Percentiles rank a stretch among this genome's conserved stretches.
phyloP scores from a whole-genome alignment of 2,797 vertebrate species.

The Jordanella pulchra region DNA sequence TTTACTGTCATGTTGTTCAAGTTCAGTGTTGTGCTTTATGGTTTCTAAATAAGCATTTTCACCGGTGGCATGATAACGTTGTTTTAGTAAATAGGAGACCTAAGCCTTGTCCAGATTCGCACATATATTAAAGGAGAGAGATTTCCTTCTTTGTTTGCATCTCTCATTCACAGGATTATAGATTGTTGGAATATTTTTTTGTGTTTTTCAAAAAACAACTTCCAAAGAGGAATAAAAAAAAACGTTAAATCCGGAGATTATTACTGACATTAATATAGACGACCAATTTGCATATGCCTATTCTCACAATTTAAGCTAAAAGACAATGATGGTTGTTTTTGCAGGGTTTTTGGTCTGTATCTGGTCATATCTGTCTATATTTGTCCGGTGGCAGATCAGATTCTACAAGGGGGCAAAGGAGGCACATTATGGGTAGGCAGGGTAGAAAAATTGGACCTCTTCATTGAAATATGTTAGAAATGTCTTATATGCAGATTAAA shows the following conservation, averaged over 20 bases:
- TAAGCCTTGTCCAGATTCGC: not conserved
- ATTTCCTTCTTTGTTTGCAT: not conserved
- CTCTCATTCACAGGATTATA: not conserved
- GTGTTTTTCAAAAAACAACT: not conserved
- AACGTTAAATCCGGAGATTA: not conserved
- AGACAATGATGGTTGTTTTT: no score
- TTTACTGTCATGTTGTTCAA: not conserved
- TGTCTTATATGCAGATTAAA: no score
- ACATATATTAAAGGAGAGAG: not conserved
- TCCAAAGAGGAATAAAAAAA: not conserved
- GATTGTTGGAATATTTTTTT: not conserved
- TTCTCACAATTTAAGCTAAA: no score
- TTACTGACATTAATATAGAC: not conserved
- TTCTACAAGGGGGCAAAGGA: no score
- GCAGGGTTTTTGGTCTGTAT: no score
- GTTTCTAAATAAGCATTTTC: not conserved
- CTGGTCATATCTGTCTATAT: no score
- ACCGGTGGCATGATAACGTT: not conserved
- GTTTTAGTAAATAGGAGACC: not conserved
- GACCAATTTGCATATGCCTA: no score
- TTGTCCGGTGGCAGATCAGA: no score
- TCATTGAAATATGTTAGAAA: no score
- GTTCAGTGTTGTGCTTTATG: not conserved
- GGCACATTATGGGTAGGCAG: no score
- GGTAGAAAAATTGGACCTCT: no score